Evolutionary conservation across 2,797 vertebrate species (phyloP).

Genomic region (Lemur catta): DNA sequence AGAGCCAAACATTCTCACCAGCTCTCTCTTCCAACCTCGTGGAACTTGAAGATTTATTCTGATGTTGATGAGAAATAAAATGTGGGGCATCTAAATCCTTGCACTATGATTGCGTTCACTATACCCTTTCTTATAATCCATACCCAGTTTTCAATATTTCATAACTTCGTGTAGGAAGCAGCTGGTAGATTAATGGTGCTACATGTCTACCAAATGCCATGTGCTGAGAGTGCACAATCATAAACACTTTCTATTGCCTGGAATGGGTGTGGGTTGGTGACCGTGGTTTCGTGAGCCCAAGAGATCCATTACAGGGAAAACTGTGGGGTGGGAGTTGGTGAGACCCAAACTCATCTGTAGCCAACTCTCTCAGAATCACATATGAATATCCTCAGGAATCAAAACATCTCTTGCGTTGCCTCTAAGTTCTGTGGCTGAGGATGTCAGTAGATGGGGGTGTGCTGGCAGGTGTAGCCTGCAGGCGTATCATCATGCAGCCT

Average conservation of each 20-base stretch:
- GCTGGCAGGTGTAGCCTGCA: conserved; percentile 60
- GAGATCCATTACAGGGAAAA: not conserved
- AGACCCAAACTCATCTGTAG: conserved; percentile 23
- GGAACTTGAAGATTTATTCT: not conserved
- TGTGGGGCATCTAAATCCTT: not conserved
- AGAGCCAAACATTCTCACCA: not conserved
- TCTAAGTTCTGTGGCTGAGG: not conserved
- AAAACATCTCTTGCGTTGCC: conserved; percentile 1
- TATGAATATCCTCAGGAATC: conserved; percentile 27
- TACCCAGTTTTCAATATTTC: not conserved
- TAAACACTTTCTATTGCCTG: not conserved
- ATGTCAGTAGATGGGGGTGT: conserved; percentile 37
- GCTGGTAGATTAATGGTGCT: not conserved
- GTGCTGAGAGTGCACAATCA: not conserved
- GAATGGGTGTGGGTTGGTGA: not conserved
- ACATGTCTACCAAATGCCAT: not conserved
- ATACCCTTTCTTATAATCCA: not conserved
- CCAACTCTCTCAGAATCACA: conserved; percentile 36
- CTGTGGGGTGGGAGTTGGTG: not conserved
- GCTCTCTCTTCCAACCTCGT: not conserved
- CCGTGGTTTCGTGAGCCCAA: not conserved
- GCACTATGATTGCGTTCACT: not conserved
- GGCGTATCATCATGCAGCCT: conserved; percentile 47
- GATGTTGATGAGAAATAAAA: not conserved
- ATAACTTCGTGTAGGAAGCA: not conserved